Base-by-base conservation (phyloP, 2,888 invertebrate genomes). In the Drosophila macrothrix region DNA sequence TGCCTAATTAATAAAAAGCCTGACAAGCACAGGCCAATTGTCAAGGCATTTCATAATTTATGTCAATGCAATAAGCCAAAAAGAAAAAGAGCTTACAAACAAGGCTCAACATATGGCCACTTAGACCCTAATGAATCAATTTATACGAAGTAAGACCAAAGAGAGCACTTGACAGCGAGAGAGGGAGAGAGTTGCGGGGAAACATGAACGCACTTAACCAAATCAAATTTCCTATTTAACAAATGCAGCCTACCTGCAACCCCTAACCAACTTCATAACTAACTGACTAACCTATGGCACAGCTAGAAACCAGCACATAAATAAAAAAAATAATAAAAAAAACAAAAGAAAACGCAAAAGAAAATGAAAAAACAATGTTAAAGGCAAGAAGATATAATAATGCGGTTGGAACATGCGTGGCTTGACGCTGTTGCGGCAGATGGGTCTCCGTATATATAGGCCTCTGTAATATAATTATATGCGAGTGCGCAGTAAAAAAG, bases 401-500 rank as follows among this genome's bases (percentile, higher is more conserved):
- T 86, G 85, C 78, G 84, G 82, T 87, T 76, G 82, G 67, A 67
- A 82, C 84, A 88, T 82, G 89, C 85, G 89, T 88, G 82, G 84
- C 88, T 58, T 59, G 71, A 37, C 60, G 65, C 46, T 53, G 64
- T 37, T 58, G 58, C 50, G 33, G 63, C 67, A 55, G 76, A 61
- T 76, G 76, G 76, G 75, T 29, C 19, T 53, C 55, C n/a, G n/a
- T 73, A 66, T 71, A 68, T 81, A 76, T 86, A 84, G 84, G 82
- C 85, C 84, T 87, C 67, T 58, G 73, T 84, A 88, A 88, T 79
- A 83, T 83, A 87, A 86, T 86, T 88, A 85, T 78, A 83, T 72
- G 80, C 69, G 83, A 82, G 86, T 80, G 81, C 70, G 73, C 72
- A 76, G 71, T 60, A 65, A 71, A 76, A 73, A 70, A 39, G 61